These are phyloP conservation scores for Lucinisca nassula DNA, from an alignment of 2,888 invertebrate genomes.

Conservation along the genomic window DNA sequence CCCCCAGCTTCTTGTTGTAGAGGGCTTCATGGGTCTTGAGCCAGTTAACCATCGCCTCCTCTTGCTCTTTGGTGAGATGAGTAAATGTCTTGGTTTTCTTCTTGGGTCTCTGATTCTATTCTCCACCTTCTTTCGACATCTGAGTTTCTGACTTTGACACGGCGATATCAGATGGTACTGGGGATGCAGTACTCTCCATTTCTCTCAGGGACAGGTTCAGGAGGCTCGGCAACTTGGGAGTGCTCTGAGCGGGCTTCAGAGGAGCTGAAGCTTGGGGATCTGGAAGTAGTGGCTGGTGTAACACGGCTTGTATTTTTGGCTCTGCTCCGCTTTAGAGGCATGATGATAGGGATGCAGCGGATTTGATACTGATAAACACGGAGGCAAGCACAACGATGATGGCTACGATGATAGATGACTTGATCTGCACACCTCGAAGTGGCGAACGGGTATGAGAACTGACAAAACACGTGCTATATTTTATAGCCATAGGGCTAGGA, in stretches of 20 bases:
- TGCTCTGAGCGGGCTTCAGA: conserved; percentile 5
- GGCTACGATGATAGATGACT: background rate
- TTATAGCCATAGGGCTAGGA: too few relatives aligned
- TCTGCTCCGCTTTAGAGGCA: background rate
- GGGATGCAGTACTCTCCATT: conserved; percentile 17
- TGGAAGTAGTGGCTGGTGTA: background rate
- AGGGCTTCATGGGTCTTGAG: conserved; percentile 37
- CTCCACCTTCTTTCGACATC: conserved; percentile 26
- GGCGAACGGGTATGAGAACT: too few relatives aligned
- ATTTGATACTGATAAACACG: too few relatives aligned
- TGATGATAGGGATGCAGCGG: too few relatives aligned
- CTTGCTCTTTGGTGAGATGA: conserved; percentile 25
- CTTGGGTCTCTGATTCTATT: conserved; percentile 12
- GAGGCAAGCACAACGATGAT: background rate
- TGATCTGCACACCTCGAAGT: too few relatives aligned
- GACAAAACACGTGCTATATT: too few relatives aligned
- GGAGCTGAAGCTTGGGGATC: conserved; percentile 7
- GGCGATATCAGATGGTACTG: conserved; percentile 20
- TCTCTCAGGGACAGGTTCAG: too few relatives aligned
- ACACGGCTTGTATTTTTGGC: background rate
- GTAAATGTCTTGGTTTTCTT: conserved; percentile 49
- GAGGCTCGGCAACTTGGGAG: background rate
- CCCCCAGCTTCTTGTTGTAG: conserved; percentile 18
- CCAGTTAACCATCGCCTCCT: conserved; percentile 35
- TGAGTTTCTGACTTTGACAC: conserved; percentile 42